Conservation (phyloP, 2,113 vertebrate genomes). For the Megaceryle torquata region DNA sequence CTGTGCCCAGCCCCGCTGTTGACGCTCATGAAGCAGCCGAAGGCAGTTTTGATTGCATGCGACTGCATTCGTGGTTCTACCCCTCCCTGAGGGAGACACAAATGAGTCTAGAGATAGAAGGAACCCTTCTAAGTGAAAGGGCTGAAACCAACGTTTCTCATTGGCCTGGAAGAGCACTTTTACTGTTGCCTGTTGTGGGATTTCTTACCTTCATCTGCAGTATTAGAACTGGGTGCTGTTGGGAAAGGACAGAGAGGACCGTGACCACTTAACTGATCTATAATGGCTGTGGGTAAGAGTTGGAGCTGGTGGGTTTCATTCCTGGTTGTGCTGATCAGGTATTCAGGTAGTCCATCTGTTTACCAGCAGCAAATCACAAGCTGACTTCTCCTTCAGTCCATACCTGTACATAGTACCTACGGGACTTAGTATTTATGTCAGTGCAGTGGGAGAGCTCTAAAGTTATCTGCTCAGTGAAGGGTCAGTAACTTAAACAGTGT, state of each 20-base stretch:
- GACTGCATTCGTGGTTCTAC: not conserved
- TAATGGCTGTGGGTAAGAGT: not conserved
- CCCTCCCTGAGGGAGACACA: not conserved
- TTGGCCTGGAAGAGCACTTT: not conserved
- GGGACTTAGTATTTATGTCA: not conserved
- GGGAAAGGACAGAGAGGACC: not conserved
- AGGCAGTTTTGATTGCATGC: not conserved
- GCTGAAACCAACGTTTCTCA: not conserved
- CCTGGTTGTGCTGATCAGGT: not conserved
- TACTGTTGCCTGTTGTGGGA: not conserved
- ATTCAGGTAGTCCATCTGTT: not conserved
- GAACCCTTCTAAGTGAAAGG: not conserved
- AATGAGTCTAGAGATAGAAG: not conserved
- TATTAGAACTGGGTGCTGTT: not conserved
- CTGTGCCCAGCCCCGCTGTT: not conserved
- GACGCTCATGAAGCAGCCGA: not conserved
- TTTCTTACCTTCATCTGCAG: not conserved
- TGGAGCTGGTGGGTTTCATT: not conserved
- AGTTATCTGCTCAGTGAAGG: not conserved
- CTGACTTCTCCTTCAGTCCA: not conserved
- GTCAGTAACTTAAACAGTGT: not conserved
- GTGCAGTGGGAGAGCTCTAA: not conserved
- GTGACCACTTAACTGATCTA: not conserved
- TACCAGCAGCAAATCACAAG: not conserved
- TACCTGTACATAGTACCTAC: no score